Evolutionary conservation across 2,113 vertebrate species (phyloP), one percentile per base, ranked within the genome.

Genomic region (Catharus fuscescens): DNA sequence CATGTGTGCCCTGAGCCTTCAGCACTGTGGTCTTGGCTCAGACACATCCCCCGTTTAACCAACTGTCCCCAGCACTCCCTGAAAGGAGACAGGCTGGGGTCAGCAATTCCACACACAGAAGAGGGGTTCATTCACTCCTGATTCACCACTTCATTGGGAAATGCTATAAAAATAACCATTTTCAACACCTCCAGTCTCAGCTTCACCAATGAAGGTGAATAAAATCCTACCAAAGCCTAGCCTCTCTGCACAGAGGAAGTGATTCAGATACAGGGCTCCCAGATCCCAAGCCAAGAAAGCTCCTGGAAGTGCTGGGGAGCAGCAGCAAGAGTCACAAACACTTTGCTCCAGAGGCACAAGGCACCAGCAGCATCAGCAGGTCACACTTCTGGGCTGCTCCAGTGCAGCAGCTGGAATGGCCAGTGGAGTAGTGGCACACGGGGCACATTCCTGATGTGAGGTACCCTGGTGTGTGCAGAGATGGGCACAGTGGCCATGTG

Each of bases 1-100:
- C 83, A 40, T 1, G 1, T 64, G 34, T 64, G 64, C 67, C 93
- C 60, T 8, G 5, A 48, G 62, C 59, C 72, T 20, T 5, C 42
- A 23, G 56, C n/a, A 7, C 40, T 0, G 0, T 4, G 14, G 69
- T 18, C 57, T 65, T 1, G 0, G 56, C 67, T 67, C 74, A 40
- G 25, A 54, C 31, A 23, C 62, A 21, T 7, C 10, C 20, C 44
- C 24, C 0, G 0, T 26, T 28, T 6, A 17, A 24, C 32, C 6
- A 24, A 6, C 29, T 3, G 1, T 13, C 29, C 53, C 59, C 80
- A 70, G 36, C 60, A 47, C 20, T 9, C 21, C 14, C 16, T 2
- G 6, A 10, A 26, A 52, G 28, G 24, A 65, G 28, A 26, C 6
- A 5, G 29, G 1, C 56, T 40, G 14, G 18, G 24, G 32, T 1